Percentiles rank a stretch among this genome's conserved stretches.
phyloP scores from a whole-genome alignment of 2,888 invertebrate genomes.

The Geophilus truncorum region DNA sequence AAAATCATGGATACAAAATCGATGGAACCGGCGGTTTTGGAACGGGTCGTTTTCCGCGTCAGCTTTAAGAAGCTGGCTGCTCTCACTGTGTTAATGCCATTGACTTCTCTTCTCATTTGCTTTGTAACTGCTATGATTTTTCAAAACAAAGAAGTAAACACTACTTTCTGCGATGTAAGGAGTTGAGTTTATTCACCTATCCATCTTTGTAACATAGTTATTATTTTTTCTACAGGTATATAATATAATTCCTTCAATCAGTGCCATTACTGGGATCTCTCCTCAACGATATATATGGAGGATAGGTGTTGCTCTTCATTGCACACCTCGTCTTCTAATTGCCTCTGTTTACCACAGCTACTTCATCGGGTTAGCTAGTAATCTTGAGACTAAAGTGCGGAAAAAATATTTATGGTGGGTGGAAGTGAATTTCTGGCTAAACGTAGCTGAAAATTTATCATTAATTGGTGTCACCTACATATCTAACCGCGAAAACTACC shows the following conservation, averaged over 20 bases:
- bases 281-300: constrained; percentile 91
- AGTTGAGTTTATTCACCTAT: not conserved
- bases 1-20: not conserved
- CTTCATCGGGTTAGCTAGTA: constrained; percentile 59
- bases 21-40: not conserved
- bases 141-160: constrained; percentile 88
- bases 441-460: constrained; percentile 74
- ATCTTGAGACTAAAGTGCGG: constrained; percentile 42
- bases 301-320: constrained; percentile 82
- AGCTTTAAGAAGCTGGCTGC: constrained; percentile 75
- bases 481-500: constrained; percentile 90
- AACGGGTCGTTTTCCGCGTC: constrained; percentile 45
- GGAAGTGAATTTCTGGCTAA: constrained; percentile 64
- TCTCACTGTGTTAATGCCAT: constrained; percentile 76
- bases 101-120: constrained; percentile 77
- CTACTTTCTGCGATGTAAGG: constrained; percentile 89
- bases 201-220: not conserved
- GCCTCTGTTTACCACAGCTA: constrained; percentile 80
- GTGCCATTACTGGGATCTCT: constrained; percentile 88
- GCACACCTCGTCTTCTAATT: constrained; percentile 83
- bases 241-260: constrained; percentile 90
- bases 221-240: constrained; percentile 63
- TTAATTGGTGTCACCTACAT: constrained; percentile 89
- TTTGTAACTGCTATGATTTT: constrained; percentile 84
- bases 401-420: constrained; percentile 50